Evolutionary conservation across 2,113 vertebrate genomes (phyloP).

Genomic region (Sclerurus mexicanus): DNA sequence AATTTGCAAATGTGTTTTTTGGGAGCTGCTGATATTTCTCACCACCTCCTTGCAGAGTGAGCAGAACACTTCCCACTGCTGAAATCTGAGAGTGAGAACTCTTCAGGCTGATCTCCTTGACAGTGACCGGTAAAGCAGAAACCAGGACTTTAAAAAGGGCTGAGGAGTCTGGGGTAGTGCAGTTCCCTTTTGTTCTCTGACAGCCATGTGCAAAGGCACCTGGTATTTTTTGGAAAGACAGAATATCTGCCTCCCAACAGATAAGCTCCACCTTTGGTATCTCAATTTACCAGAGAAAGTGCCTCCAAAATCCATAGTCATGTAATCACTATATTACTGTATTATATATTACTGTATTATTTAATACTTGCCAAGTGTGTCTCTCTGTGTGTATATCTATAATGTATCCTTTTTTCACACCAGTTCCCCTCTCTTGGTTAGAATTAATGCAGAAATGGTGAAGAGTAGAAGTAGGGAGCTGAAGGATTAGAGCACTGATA

Average conservation of each 20-base stretch:
- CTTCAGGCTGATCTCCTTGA: not conserved
- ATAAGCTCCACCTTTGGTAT: not conserved
- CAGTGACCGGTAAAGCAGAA: not conserved
- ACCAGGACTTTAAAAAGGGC: not conserved
- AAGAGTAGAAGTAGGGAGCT: not conserved
- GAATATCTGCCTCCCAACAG: not conserved
- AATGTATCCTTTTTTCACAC: not conserved
- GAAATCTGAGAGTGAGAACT: not conserved
- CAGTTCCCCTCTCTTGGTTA: not conserved
- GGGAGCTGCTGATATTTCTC: constrained; percentile 21
- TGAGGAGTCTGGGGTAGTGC: not conserved
- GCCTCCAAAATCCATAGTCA: not conserved
- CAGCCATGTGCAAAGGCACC: not conserved
- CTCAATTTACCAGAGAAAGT: not conserved
- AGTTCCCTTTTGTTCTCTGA: not conserved
- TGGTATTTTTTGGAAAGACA: not conserved
- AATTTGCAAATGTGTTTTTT: constrained; percentile 23
- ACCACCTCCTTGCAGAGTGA: constrained; percentile 11
- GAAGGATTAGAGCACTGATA: not conserved
- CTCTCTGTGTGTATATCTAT: too few relatives aligned
- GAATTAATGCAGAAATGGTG: not conserved
- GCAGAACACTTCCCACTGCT: constrained; percentile 58
- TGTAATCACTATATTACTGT: not conserved
- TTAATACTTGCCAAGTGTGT: not conserved
- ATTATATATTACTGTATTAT: not conserved